Percentiles rank a stretch among this genome's conserved stretches.
These are phyloP conservation scores for Aphelenchoides besseyi DNA, from an alignment of 1,140 invertebrate genomes.

Conservation along the genomic window DNA sequence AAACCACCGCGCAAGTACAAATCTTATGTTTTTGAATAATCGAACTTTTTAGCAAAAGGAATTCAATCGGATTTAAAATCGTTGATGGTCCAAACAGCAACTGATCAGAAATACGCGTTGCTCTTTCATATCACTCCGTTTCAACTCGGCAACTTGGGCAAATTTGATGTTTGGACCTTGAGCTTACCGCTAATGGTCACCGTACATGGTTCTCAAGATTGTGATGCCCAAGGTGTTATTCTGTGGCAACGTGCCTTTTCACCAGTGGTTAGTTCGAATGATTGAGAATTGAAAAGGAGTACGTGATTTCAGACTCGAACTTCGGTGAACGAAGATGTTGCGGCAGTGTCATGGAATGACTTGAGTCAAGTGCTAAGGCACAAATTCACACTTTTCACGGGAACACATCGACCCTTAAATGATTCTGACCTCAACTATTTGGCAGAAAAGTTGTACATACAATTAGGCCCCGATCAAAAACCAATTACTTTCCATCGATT, in stretches of 20 bases:
- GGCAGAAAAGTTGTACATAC: constrained; percentile 52
- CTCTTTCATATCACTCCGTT: constrained; percentile 62
- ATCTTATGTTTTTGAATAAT: no score
- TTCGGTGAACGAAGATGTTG: constrained; percentile 41
- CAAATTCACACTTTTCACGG: constrained; percentile 60
- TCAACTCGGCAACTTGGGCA: constrained; percentile 61
- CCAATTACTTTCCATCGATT: constrained; percentile 61
- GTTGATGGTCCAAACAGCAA: constrained; percentile 51
- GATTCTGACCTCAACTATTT: constrained; percentile 56
- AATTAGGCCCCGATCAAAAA: constrained; percentile 51
- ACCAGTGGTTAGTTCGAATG: constrained; percentile 48
- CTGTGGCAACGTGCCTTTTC: constrained; percentile 62
- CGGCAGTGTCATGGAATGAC: constrained; percentile 51
- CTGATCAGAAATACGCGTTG: constrained; percentile 62
- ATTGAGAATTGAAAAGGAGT: constrained; percentile 15
- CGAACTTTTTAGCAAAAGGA: no score
- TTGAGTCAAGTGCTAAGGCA: constrained; percentile 53
- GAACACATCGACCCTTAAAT: constrained; percentile 51
- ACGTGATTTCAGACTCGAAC: constrained; percentile 20
- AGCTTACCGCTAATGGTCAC: constrained; percentile 62
- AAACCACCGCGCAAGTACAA: constrained; percentile 62
- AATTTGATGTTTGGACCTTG: constrained; percentile 62
- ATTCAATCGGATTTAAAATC: constrained; percentile 39
- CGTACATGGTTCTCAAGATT: constrained; percentile 62
- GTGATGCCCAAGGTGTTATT: constrained; percentile 61